Base-by-base conservation (phyloP, 2,888 invertebrate species). In the Drosophila recens region DNA sequence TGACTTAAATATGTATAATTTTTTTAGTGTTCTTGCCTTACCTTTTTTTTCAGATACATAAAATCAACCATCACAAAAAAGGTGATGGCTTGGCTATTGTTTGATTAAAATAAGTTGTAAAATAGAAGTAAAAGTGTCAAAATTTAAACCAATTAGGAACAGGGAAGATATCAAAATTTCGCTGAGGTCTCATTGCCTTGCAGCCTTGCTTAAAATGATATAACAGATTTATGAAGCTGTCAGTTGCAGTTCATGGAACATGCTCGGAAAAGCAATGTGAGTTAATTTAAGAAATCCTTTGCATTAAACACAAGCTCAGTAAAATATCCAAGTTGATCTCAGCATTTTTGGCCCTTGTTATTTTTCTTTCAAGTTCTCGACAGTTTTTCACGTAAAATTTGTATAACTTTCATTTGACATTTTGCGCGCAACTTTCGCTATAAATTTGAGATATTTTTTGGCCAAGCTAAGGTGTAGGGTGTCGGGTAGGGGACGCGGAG, bases 331-430 rank as follows among this genome's bases (percentile, higher is more conserved):
- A 59, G 52, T 48, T 42, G 23, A 56, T 42, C 45, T 23, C 10
- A 9, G 40, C 42, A 13, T 17, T 42, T 33, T 33, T 20, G 36
- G 9, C 51, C 38, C 30, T 30, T 48, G 38, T 48, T 33, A 23
- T 36, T 64, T 72, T 13, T n/a, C 15, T 13, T 13, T 3, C 38
- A 88, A 88, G 69, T 88, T 87, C 56, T 62, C 42, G 79, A 89
- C 80, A 72, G 70, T 72, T 79, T 79, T 76, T 43, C 76, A 65
- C 86, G 75, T 82, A 70, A 75, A 88, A 89, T 82, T 86, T 79
- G 80, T 77, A 77, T 82, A 82, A 90, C 88, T 88, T 90, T 82
- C 80, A 76, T 82, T 83, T 87, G 82, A 72, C 83, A 66, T 82
- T 85, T 83, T 72, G 54, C 51, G 57, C 77, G 43, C 52, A 77